Conservation (phyloP, 2,888 invertebrate species). For the Resseliella maxima region DNA sequence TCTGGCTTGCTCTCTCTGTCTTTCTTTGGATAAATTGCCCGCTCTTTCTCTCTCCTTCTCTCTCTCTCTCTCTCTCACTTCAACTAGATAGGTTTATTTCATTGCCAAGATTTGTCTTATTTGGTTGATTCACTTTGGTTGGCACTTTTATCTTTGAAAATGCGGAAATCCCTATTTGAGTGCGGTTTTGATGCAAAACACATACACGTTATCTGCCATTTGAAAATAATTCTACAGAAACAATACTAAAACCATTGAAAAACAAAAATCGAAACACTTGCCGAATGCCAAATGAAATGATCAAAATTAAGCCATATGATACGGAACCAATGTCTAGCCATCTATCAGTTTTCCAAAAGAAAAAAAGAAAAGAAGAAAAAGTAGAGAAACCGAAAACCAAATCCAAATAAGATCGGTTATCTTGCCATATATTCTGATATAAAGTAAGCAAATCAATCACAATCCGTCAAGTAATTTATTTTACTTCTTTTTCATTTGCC, state of each 20-base stretch:
- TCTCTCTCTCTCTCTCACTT: neutral
- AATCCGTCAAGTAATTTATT: slow-evolving; percentile 51
- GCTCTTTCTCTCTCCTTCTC: neutral
- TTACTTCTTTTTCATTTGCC: neutral
- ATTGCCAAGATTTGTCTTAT: neutral
- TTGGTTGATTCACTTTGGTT: neutral
- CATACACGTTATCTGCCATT: neutral
- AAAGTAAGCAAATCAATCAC: slow-evolving; percentile 45
- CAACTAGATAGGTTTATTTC: neutral
- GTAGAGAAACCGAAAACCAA: neutral
- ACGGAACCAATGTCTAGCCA: neutral
- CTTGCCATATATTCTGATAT: neutral
- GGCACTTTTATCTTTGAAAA: neutral
- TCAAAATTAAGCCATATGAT: neutral
- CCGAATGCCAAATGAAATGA: slow-evolving; percentile 43
- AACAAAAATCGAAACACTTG: slow-evolving; percentile 13
- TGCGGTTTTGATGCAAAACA: slow-evolving; percentile 3
- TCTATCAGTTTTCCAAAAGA: slow-evolving; percentile 1
- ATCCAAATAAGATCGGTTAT: slow-evolving; percentile 44
- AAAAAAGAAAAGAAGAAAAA: neutral
- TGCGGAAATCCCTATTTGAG: neutral
- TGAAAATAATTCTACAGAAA: neutral
- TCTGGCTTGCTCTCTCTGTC: neutral
- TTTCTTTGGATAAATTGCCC: slow-evolving; percentile 19
- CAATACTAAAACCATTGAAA: neutral